Evolutionary conservation across 1,140 invertebrate genomes (phyloP).

Genomic region (Lordiphosa collinella): DNA sequence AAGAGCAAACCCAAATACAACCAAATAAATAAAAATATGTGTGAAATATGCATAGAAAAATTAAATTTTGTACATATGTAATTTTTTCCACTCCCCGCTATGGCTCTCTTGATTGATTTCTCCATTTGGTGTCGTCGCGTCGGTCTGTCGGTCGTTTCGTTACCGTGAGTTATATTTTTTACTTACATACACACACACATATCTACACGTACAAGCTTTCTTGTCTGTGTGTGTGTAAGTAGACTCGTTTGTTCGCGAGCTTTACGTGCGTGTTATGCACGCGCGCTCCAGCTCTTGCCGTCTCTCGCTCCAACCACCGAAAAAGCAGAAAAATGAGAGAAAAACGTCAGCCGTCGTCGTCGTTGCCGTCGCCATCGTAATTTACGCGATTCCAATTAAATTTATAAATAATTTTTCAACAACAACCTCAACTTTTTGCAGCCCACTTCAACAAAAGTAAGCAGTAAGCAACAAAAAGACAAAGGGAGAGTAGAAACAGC

Average conservation of each 20-base stretch:
- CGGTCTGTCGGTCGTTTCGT: conserved; percentile 33
- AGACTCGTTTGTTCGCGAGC: conserved; percentile 28
- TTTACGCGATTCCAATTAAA: conserved; percentile 51
- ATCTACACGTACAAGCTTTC: conserved; percentile 27
- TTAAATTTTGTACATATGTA: conserved; percentile 40
- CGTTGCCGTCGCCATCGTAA: conserved; percentile 23
- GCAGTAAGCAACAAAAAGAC: conserved; percentile 27
- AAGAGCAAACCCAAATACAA: conserved; percentile 31
- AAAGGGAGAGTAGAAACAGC: conserved; percentile 14
- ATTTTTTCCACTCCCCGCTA: conserved; percentile 54
- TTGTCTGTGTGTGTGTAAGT: conserved; percentile 23
- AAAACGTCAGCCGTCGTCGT: conserved; percentile 18
- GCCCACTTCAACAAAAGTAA: conserved; percentile 30
- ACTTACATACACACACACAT: conserved; percentile 15
- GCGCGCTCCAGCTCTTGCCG: conserved; percentile 64
- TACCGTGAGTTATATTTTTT: conserved; percentile 40
- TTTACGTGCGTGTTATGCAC: conserved; percentile 62
- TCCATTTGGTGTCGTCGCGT: conserved; percentile 52
- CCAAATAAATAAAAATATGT: conserved; percentile 46
- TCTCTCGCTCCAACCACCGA: conserved; percentile 49
- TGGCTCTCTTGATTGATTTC: conserved; percentile 67
- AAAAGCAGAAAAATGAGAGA: conserved; percentile 27
- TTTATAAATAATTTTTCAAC: conserved; percentile 47
- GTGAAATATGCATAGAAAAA: conserved; percentile 49
- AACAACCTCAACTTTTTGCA: conserved; percentile 36